Base-by-base conservation (phyloP, 2,888 invertebrate genomes). In the Drosophila niveifrons region DNA sequence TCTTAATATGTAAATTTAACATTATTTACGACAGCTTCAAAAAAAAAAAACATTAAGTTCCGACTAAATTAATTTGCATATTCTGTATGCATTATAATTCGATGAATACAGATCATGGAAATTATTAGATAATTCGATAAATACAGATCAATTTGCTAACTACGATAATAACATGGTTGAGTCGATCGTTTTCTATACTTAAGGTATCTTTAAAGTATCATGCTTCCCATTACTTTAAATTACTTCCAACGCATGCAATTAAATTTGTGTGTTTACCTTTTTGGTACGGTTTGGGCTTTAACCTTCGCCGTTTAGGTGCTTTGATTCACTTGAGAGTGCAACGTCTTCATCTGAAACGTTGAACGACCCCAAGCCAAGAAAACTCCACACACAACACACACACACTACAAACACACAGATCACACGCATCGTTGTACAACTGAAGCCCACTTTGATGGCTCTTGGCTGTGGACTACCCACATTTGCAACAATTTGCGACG, bases 291-390 rank as follows among this genome's bases (percentile, higher is more conserved):
- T 36, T n/a, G 36, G n/a, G n/a, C 43, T 56, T 13, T 15, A 53
- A 47, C 31, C 18, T 36, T 36, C 28, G 53, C 28, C n/a, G 29
- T 23, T 41, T 23, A 7, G 29, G 58, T 53, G 41, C 15, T 29
- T 29, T 17, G 17, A 43, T 7, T 61, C 50, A 56, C 36, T 17
- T 31, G 28, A 11, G 52, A 66, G 77, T 76, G 74, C 74, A 74
- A 66, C 43, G 61, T 66, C 78, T 78, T 43, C 29, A 51, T 13
- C 28, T 61, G 57, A 34, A 57, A 46, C 86, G 82, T 68, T 81
- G 79, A 79, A 82, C 52, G 80, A 82, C 76, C 82, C 55, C 52
- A 18, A 41, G 23, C 55, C 52, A 18, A 41, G 34, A 44, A 34
- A 29, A 34, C 31, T 65, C 71, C 59, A 75, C 52, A 75, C 51